Evolutionary conservation across 2,797 vertebrate genomes (phyloP), one percentile per base, ranked within the genome.

Genomic region (Centropyge bicolor): DNA sequence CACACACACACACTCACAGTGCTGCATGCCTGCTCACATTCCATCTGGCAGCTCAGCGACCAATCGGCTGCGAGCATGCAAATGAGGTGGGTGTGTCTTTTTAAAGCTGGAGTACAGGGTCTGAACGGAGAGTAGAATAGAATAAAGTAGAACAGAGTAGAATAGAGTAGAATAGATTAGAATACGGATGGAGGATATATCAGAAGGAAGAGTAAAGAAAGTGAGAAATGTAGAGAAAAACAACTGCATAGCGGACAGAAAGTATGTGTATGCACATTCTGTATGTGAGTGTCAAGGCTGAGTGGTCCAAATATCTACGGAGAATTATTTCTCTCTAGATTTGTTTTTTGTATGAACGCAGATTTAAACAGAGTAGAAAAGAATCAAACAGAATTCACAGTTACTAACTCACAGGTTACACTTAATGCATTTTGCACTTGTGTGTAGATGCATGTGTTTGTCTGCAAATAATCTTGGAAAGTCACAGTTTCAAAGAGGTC

Each of bases 31-130:
- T 86, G 86, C 87, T 86, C 87, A 71, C 90, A 94, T 94, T 93
- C 92, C 87, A 84, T 77, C 81, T 76, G 70, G 76, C 36, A 49
- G 65, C 67, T 55, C 60, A 3, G 55, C 9, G 13, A 72, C 93
- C 93, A 93, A 94, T 92, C 75, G 1, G 78, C 9, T 10, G 11
- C 3, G 1, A 17, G 71, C 61, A 90, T 60, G 90, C 85, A 90
- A 91, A 94, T 90, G 59, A 77, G 72, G 69, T 79, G 90, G 93
- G 90, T 41, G 91, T 84, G 91, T 85, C 79, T 8, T 85, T 78
- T 60, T 59, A 77, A 76, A 94, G 90, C 93, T 94, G 95, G 95
- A 94, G 95, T 95, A 77, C 94, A 95, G 91, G 95, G 95, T 91
- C 91, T 91, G 90, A 92, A 93, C 72, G 95, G 95, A 94, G 95